Base-by-base conservation (phyloP, 2,888 invertebrate genomes). In the Acrobasis consociella region DNA sequence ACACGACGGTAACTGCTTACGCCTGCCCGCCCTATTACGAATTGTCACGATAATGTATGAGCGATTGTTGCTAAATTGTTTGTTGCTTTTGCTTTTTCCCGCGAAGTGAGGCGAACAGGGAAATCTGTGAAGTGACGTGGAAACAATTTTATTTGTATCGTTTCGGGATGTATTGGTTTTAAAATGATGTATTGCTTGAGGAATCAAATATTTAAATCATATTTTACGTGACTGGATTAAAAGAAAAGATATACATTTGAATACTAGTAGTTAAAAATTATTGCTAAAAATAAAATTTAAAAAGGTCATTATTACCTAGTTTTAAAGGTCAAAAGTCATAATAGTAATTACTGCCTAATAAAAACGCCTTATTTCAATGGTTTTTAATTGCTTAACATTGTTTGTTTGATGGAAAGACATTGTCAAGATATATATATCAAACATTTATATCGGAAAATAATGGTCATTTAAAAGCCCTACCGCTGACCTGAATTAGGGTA, bases 31-130 rank as follows among this genome's bases (percentile, higher is more conserved):
- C 83, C 74, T 82, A 86, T 86, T 84, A 83, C 81, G 77, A 81
- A 85, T 86, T 87, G 87, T 88, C 88, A 83, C 83, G 83, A 81
- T 82, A 78, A 82, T 83, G 79, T 81, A 81, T 80, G 82, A 78
- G 76, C 72, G 75, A 76, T 76, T 76, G 72, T 75, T 72, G 39
- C 50, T 51, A 53, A 53, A 53, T 52, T 61, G 52, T 61, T 55
- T 61, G 61, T 53, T 61, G 52, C 53, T 46, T 53, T 53, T 61
- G 52, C 53, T 46, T 53, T 60, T 52, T 17, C 37, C 50, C 39
- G 51, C 22, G 1, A 56, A 42, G 39, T 42, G 56, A 56, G 17
- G 17, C 53, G 53, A 42, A 56, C 22, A 46, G 42, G 56, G 17
- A 56, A 56, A 46, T 60, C 37, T 49, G 58, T 49, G 37, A n/a